phyloP scores from a whole-genome alignment of 2,888 invertebrate species.

The Odontocolon sp. region DNA sequence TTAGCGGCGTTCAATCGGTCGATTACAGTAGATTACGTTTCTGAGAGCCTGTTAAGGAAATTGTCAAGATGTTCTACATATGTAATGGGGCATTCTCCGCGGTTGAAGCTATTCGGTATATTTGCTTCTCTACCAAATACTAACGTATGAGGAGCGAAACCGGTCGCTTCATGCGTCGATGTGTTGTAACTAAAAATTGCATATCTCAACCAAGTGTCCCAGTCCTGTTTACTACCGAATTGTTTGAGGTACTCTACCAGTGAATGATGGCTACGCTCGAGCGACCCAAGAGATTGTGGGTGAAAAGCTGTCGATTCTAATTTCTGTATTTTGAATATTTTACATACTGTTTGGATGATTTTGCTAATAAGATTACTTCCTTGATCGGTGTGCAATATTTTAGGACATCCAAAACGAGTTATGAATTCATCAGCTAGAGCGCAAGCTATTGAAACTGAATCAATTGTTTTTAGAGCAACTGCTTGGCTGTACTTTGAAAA shows the following conservation, averaged over 20 bases:
- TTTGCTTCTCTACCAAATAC: constrained; percentile 4
- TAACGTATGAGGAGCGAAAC: too few species aligned
- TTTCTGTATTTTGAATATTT: not conserved
- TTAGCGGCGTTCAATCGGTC: constrained; percentile 3
- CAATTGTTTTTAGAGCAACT: not conserved
- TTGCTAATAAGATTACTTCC: constrained; percentile 45
- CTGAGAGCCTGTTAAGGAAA: not conserved
- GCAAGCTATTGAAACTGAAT: constrained; percentile 24
- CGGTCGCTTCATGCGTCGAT: not conserved
- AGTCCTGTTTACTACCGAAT: too few species aligned
- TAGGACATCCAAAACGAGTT: constrained; percentile 35
- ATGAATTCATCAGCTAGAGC: constrained; percentile 44
- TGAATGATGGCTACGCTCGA: too few species aligned
- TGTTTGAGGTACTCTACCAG: too few species aligned
- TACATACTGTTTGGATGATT: constrained; percentile 34
- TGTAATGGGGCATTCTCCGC: not conserved
- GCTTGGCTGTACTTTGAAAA: too few species aligned
- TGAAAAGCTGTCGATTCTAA: constrained; percentile 10
- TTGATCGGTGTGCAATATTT: constrained; percentile 38
- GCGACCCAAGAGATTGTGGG: constrained; percentile 1
- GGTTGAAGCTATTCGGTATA: not conserved
- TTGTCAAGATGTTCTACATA: not conserved
- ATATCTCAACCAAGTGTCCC: constrained; percentile 15
- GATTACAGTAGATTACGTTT: not conserved
- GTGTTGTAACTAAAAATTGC: constrained; percentile 25